Conservation (phyloP, 2,888 invertebrate species). For the Phrixothrix hirtus region DNA sequence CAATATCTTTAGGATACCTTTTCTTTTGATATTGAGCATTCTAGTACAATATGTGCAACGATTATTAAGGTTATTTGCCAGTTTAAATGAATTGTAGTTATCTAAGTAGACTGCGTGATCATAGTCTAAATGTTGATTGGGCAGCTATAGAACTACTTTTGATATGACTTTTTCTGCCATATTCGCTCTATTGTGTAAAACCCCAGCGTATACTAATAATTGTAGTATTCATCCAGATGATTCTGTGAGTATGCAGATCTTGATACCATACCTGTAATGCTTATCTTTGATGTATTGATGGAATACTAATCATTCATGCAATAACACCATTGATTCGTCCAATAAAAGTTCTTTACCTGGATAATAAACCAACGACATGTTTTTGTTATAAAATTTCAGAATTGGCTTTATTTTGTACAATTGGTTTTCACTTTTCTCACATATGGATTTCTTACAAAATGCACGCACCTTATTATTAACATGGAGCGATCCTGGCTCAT, state of each 20-base stretch:
- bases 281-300: slow-evolving; percentile 44
- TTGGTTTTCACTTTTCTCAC: slow-evolving; percentile 31
- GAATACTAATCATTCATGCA: slow-evolving; percentile 42
- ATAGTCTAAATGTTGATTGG: slow-evolving; percentile 40
- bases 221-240: slow-evolving; percentile 11
- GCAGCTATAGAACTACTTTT: slow-evolving; percentile 42
- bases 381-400: slow-evolving; percentile 3
- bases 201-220: slow-evolving; percentile 6
- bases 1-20: no score
- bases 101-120: slow-evolving; percentile 46
- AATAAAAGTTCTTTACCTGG: slow-evolving; percentile 43
- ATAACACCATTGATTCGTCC: slow-evolving; percentile 47
- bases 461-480: slow-evolving; percentile 4
- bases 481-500: slow-evolving; percentile 5
- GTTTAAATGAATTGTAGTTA: slow-evolving; percentile 43
- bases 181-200: not conserved
- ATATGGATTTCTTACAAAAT: slow-evolving; percentile 1
- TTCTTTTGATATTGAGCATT: no score
- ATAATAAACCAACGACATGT: slow-evolving; percentile 38
- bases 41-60: no score
- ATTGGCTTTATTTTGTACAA: slow-evolving; percentile 18
- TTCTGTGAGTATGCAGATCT: slow-evolving; percentile 45
- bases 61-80: slow-evolving; percentile 21
- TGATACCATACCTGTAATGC: slow-evolving; percentile 45
- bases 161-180: slow-evolving; percentile 35